phyloP scores from a whole-genome alignment of 2,888 invertebrate species.

The Trissoscelio sp. region DNA sequence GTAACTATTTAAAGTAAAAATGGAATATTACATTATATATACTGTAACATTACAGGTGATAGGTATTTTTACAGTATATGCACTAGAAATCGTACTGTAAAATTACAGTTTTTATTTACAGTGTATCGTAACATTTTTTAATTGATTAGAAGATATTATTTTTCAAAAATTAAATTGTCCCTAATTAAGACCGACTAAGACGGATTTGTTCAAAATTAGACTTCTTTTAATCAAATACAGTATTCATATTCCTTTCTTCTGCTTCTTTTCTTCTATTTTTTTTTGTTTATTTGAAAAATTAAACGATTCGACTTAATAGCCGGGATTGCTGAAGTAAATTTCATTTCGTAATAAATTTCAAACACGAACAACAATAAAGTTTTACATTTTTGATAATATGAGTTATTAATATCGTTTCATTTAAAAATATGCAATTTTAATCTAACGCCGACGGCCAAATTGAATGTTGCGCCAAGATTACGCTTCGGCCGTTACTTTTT shows the following conservation, averaged over 20 bases:
- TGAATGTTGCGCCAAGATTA: constrained; percentile 30
- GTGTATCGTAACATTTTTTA: constrained; percentile 32
- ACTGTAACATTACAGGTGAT: too few species aligned
- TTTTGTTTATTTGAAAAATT: background rate
- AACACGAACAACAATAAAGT: constrained; percentile 20
- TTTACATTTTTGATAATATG: constrained; percentile 28
- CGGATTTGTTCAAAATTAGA: constrained; percentile 19
- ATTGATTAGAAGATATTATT: constrained; percentile 52
- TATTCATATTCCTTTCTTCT: background rate
- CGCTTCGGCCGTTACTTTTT: constrained; percentile 23
- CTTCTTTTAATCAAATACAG: too few species aligned
- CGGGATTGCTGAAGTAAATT: constrained; percentile 29
- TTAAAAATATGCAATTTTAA: constrained; percentile 33
- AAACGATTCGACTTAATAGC: constrained; percentile 7
- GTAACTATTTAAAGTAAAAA: too few species aligned
- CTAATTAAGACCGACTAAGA: constrained; percentile 21
- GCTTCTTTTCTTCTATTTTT: background rate
- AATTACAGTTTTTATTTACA: too few species aligned
- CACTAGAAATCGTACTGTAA: too few species aligned
- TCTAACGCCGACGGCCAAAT: constrained; percentile 36
- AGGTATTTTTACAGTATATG: too few species aligned
- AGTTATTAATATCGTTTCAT: constrained; percentile 30
- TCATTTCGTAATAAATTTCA: constrained; percentile 7
- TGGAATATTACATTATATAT: too few species aligned
- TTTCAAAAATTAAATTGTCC: constrained; percentile 26